These are phyloP conservation scores for Neoseiulus cucumeris DNA, from an alignment of 1,140 invertebrate genomes.

Conservation along the genomic window DNA sequence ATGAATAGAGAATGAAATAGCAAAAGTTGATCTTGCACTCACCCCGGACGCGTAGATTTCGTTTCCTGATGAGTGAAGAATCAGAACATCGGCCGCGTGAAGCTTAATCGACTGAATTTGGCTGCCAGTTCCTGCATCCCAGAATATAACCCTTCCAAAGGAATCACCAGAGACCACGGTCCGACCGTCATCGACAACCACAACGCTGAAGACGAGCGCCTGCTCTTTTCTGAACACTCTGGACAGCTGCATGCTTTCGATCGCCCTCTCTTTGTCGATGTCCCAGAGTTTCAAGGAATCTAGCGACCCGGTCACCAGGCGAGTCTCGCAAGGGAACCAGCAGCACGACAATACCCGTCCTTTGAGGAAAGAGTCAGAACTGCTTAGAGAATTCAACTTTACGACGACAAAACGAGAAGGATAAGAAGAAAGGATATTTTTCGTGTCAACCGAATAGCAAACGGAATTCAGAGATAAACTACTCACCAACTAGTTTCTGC, in stretches of 20 bases:
- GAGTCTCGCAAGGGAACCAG: neutral
- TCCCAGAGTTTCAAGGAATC: constrained; percentile 6
- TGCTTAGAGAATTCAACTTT: too few species aligned
- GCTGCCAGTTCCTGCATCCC: neutral
- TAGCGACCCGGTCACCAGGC: neutral
- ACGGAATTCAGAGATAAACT: too few species aligned
- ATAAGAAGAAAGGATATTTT: too few species aligned
- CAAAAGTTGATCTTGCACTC: neutral
- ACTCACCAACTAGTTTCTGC: neutral
- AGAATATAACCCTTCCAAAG: neutral
- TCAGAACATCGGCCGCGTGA: neutral
- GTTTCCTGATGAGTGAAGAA: neutral
- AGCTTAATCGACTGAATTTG: neutral
- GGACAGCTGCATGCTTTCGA: neutral
- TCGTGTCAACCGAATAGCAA: too few species aligned
- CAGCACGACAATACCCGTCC: neutral
- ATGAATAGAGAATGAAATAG: too few species aligned
- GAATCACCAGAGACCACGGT: neutral
- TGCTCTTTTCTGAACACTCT: neutral
- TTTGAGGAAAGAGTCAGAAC: too few species aligned
- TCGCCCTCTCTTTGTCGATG: neutral
- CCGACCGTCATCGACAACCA: neutral
- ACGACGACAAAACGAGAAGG: too few species aligned
- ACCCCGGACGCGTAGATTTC: neutral
- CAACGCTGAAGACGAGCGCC: neutral